These are phyloP conservation scores for Aphelenchoides fujianensis DNA, from an alignment of 1,140 invertebrate species.

Conservation along the genomic window DNA sequence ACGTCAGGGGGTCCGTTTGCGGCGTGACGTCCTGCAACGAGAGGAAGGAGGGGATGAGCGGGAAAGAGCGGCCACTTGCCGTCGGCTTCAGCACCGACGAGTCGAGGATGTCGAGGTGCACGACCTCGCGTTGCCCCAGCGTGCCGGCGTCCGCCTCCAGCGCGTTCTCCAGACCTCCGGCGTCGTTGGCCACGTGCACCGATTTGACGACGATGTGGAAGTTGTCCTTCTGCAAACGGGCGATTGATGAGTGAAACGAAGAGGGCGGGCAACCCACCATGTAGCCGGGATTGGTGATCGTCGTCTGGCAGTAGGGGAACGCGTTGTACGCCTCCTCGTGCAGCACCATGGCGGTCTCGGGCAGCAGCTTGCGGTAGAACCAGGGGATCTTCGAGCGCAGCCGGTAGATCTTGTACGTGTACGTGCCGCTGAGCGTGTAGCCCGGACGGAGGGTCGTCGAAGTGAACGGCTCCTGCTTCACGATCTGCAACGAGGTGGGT, in stretches of 20 bases:
- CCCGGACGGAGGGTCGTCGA: background rate
- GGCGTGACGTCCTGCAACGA: background rate
- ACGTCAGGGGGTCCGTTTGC: background rate
- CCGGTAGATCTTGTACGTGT: slow-evolving; percentile 97
- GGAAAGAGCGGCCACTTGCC: no score
- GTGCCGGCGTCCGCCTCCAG: no score
- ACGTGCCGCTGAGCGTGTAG: slow-evolving; percentile 74
- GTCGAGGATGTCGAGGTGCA: no score
- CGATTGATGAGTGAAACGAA: no score
- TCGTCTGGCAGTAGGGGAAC: slow-evolving; percentile 96
- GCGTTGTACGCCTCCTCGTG: slow-evolving; percentile 99
- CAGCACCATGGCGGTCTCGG: slow-evolving; percentile 89
- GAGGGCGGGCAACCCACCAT: no score
- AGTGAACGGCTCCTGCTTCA: slow-evolving; percentile 62
- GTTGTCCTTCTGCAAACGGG: no score
- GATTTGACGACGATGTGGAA: slow-evolving; percentile 93
- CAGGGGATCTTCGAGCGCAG: slow-evolving; percentile 72
- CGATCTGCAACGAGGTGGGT: no score
- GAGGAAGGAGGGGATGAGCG: no score
- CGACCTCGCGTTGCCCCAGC: no score
- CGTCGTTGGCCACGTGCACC: slow-evolving; percentile 73
- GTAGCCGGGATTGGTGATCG: slow-evolving; percentile 65
- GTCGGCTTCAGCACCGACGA: no score
- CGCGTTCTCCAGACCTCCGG: background rate
- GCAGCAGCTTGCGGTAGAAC: slow-evolving; percentile 79